These are phyloP conservation scores for Barbus barbus DNA, from an alignment of 2,113 vertebrate species.

Conservation along the genomic window DNA sequence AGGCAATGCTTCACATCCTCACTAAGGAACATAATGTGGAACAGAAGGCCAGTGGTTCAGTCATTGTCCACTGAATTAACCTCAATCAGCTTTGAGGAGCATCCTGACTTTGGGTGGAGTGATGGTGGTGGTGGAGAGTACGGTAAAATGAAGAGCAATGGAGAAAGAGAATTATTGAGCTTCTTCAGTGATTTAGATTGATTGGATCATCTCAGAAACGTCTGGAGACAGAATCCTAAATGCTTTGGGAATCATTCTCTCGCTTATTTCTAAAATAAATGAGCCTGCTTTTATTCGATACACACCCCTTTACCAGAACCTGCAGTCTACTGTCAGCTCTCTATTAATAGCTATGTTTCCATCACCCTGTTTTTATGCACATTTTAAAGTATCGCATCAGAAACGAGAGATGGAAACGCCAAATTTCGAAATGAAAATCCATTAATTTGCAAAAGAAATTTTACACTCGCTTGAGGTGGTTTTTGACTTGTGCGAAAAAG, in stretches of 20 bases:
- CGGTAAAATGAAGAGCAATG: neutral
- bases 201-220: neutral
- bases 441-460: no score
- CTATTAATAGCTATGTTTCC: neutral
- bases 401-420: no score
- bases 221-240: neutral
- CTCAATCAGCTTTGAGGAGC: conserved; percentile 66
- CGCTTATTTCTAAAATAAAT: neutral
- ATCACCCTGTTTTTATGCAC: no score
- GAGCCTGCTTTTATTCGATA: neutral
- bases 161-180: conserved; percentile 50
- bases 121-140: neutral
- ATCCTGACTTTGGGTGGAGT: conserved; percentile 49
- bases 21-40: conserved; percentile 65
- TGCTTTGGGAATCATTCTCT: neutral
- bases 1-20: conserved; percentile 56
- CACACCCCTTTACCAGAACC: neutral
- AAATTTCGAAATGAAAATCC: no score
- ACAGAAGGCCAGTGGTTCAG: conserved; percentile 66
- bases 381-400: no score
- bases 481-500: no score
- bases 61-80: conserved; percentile 69
- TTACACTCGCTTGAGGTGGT: no score
- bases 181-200: conserved; percentile 18
- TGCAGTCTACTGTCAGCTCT: neutral